These are phyloP conservation scores for Holacanthella duospinosa DNA, from an alignment of 2,888 invertebrate genomes.

Conservation along the genomic window DNA sequence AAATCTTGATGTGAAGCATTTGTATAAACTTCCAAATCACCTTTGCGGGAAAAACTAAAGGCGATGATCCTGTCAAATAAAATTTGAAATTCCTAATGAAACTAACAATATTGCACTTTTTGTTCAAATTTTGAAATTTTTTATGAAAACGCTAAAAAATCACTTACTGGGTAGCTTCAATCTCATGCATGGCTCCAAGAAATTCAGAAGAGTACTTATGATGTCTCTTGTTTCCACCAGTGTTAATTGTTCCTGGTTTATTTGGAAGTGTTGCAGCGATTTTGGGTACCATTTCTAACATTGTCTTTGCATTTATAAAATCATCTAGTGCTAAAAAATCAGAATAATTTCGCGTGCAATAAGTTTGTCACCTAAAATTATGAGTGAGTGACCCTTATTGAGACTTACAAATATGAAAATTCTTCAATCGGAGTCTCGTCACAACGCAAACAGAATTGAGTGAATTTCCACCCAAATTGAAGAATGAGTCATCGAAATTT, in stretches of 20 bases:
- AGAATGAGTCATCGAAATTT: slow-evolving; percentile 61
- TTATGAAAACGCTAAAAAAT: not conserved
- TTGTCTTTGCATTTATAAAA: slow-evolving; percentile 16
- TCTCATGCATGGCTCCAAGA: slow-evolving; percentile 48
- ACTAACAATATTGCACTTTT: not conserved
- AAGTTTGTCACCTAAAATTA: not conserved
- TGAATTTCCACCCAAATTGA: slow-evolving; percentile 73
- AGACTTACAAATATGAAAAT: slow-evolving; percentile 59
- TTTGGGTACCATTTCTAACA: slow-evolving; percentile 8
- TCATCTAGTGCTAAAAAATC: slow-evolving; percentile 14
- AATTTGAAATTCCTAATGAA: not conserved
- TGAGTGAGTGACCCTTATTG: not conserved
- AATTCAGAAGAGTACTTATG: not conserved
- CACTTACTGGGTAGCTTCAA: slow-evolving; percentile 59
- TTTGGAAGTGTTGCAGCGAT: not conserved
- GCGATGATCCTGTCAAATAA: slow-evolving; percentile 59
- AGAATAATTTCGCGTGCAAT: no score
- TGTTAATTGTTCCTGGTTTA: not conserved
- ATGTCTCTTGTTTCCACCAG: not conserved
- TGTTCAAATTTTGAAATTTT: no score
- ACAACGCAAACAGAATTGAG: slow-evolving; percentile 74
- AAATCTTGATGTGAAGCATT: slow-evolving; percentile 60
- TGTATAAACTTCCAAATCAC: slow-evolving; percentile 70
- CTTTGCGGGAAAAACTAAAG: slow-evolving; percentile 73
- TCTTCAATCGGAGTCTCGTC: slow-evolving; percentile 61